Base-by-base conservation (phyloP, 2,113 vertebrate genomes). In the Strix aluco region DNA sequence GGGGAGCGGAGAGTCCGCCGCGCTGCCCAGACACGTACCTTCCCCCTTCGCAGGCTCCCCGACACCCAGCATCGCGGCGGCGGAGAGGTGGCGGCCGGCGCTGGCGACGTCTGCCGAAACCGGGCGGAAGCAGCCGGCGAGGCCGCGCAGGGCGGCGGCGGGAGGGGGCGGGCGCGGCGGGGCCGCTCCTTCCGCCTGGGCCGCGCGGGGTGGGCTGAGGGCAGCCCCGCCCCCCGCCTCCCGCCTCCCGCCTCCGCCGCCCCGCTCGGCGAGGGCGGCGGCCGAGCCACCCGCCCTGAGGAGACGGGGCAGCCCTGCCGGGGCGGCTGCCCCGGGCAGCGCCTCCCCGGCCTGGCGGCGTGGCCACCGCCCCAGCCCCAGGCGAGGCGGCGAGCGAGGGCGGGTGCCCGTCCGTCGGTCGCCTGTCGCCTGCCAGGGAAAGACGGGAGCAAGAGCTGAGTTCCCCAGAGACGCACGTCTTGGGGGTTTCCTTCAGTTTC, bases 131-230 rank as follows among this genome's bases (percentile, higher is more conserved):
- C 78, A 49, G 69, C 67, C 61, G 62, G 71, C 55, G 83, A 16
- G 47, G 82, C 71, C 70, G 21, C 52, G 29, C 15, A 29, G 55
- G 44, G 73, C 69, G 74, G 88, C 25, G 80, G 78, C 34, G 8
- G 73, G 79, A 80, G 71, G 36, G 49, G 83, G 88, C 81, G 86
- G 74, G 27, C 3, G 84, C 66, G 66, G 42, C 57, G 7, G 44
- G 34, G 58, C 69, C 42, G 86, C 90, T 92, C 82, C 95, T 94
- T 92, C 92, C 95, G 95, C 95, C 79, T 23, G 36, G 58, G 78
- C 79, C 54, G 65, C 63, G 58, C 72, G 42, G 90, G 86, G 47
- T 12, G 90, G 69, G 82, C 79, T 42, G 55, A 72, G 90, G 70
- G 61, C 87, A 54, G 80, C 36, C 3, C 70, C 29, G 87, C 5